Base-by-base conservation (phyloP, 2,113 vertebrate genomes). In the Phyllopteryx taeniolatus region DNA sequence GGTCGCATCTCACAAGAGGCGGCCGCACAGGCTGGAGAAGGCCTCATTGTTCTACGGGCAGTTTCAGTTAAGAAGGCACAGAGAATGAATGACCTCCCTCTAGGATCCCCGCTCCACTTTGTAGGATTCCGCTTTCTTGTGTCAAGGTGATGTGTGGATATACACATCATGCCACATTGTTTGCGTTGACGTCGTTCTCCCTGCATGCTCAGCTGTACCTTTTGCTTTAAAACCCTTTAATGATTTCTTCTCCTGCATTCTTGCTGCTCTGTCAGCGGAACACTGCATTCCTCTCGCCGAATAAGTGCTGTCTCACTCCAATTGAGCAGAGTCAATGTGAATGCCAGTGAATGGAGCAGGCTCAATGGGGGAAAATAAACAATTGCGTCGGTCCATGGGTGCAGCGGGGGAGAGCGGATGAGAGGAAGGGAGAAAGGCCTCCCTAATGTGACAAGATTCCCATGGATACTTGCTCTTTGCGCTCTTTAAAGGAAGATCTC, bases 351-450 rank as follows among this genome's bases (percentile, higher is more conserved):
- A 91, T 91, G 86, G 88, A 88, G 81, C 81, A 82, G 82, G 83
- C 78, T 92, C 89, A 91, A 91, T 90, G 70, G 90, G 87, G 87
- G 89, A 92, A 91, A 92, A 92, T 92, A 92, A 91, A 90, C 90
- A 90, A 90, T 91, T 86, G 89, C 90, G 72, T 84, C 86, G 89
- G 89, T 91, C 85, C 90, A 83, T 86, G 88, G 85, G 86, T 87
- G 87, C 83, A 86, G 86, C 33, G 78, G 89, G 87, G 83, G 84
- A 86, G 88, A 86, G 88, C 72, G 81, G 80, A 85, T 80, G 82
- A 86, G 87, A 86, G 78, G 79, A 76, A 81, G 76, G 79, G 84
- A 90, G 84, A 85, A 86, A 91, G 81, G 86, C 87, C 83, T 86
- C 78, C 84, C 89, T 77, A 78, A 89, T 75, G 85, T 87, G 86